phyloP scores from a whole-genome alignment of 2,113 vertebrate species.

The Perca flavescens region DNA sequence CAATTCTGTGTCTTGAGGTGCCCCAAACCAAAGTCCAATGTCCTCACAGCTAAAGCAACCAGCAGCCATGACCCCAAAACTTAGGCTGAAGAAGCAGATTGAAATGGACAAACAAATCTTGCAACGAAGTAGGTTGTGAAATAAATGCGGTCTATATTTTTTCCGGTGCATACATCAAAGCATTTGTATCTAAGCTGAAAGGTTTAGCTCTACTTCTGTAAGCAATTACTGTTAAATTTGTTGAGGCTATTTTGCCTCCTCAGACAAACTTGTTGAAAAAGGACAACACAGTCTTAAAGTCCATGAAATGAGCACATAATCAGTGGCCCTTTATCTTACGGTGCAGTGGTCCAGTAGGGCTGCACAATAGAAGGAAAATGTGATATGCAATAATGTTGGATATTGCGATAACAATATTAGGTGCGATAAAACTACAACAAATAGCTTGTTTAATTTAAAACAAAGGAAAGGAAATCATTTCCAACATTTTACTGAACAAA shows the following conservation, averaged over 20 bases:
- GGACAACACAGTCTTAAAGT: slow-evolving; percentile 23
- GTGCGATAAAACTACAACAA: too few relatives aligned
- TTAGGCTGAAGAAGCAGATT: slow-evolving; percentile 11
- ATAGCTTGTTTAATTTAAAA: too few relatives aligned
- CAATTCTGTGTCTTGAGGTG: slow-evolving; percentile 48
- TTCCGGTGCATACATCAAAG: slow-evolving; percentile 19
- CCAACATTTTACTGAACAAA: too few relatives aligned
- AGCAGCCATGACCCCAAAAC: slow-evolving; percentile 30
- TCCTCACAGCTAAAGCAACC: slow-evolving; percentile 52
- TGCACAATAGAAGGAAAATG: too few relatives aligned
- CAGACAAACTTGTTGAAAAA: slow-evolving; percentile 30
- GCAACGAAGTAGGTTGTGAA: slow-evolving; percentile 21
- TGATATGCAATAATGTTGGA: too few relatives aligned
- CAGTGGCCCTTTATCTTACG: not conserved
- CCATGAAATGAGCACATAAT: slow-evolving; percentile 21
- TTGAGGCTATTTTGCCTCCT: slow-evolving; percentile 29
- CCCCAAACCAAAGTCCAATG: slow-evolving; percentile 23
- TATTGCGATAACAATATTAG: too few relatives aligned
- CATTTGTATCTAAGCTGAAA: slow-evolving; percentile 25
- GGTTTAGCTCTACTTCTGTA: slow-evolving; percentile 30
- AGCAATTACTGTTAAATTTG: slow-evolving; percentile 42
- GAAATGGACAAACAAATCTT: slow-evolving; percentile 1
- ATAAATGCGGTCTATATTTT: slow-evolving; percentile 48
- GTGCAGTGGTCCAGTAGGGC: not conserved
- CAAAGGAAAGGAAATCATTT: too few relatives aligned